Conservation (phyloP, 1,140 invertebrate species). For the Formica exsecta region DNA sequence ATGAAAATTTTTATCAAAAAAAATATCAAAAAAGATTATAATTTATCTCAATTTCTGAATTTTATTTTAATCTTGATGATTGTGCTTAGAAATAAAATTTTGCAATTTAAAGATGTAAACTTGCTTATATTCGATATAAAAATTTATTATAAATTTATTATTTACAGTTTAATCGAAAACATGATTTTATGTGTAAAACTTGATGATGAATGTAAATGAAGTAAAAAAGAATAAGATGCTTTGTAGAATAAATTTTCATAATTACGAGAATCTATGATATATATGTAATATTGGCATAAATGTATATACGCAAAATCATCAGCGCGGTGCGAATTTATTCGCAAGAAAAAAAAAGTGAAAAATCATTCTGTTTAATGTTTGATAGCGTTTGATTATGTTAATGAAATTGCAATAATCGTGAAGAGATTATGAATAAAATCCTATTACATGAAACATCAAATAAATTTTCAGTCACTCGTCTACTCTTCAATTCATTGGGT, state of each 20-base stretch:
- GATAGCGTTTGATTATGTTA: slow-evolving; percentile 17
- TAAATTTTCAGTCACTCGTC: not conserved
- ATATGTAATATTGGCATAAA: no score
- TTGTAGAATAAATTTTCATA: slow-evolving; percentile 9
- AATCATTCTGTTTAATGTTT: not conserved
- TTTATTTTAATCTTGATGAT: not conserved
- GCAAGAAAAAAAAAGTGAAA: not conserved
- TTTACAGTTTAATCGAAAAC: not conserved
- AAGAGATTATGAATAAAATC: not conserved
- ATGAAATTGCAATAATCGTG: not conserved
- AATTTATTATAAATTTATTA: not conserved
- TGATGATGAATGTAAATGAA: no score
- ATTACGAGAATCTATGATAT: not conserved
- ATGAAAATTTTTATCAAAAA: not conserved
- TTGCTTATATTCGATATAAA: not conserved
- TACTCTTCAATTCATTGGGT: not conserved
- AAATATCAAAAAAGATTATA: not conserved
- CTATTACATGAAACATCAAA: slow-evolving; percentile 21
- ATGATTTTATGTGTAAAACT: not conserved
- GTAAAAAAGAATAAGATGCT: not conserved
- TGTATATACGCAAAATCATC: not conserved
- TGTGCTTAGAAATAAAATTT: not conserved
- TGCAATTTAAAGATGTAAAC: not conserved
- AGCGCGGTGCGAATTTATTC: not conserved
- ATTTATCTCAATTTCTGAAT: not conserved